phyloP scores from a whole-genome alignment of 2,888 invertebrate genomes.

The Sussaba pulchella region DNA sequence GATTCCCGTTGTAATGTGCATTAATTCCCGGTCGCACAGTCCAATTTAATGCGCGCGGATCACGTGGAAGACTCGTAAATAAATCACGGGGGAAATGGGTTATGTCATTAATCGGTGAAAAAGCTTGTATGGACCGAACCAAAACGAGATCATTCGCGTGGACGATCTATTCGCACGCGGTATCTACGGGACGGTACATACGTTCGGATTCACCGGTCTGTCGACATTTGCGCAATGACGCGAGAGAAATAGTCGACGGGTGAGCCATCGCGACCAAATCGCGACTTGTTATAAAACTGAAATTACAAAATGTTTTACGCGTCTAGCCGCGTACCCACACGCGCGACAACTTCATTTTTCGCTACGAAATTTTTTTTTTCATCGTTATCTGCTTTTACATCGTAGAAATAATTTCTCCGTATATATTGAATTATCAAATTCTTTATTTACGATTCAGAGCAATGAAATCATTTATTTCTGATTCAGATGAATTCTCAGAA shows the following conservation, averaged over 20 bases:
- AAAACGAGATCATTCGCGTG: conserved; percentile 56
- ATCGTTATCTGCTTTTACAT: too few species aligned
- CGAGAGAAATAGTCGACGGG: conserved; percentile 12
- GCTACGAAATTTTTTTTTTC: too few species aligned
- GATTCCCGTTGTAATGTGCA: conserved; percentile 60
- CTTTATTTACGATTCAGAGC: too few species aligned
- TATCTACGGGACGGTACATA: conserved; percentile 46
- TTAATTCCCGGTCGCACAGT: conserved; percentile 53
- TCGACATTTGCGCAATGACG: conserved; percentile 33
- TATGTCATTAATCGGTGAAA: conserved; percentile 51
- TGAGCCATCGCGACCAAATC: conserved; percentile 1
- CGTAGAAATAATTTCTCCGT: too few species aligned
- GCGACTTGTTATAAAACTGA: background rate
- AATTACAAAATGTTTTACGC: conserved; percentile 4
- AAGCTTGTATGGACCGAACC: background rate
- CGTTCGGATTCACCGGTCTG: conserved; percentile 31
- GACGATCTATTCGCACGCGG: too few species aligned
- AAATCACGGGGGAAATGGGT: conserved; percentile 50
- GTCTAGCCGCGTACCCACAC: background rate
- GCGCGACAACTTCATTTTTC: background rate
- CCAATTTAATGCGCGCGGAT: background rate
- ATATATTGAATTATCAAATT: too few species aligned
- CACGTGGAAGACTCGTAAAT: conserved; percentile 44
- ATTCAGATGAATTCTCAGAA: too few species aligned
- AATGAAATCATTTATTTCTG: too few species aligned